Conservation (phyloP, 1,140 invertebrate genomes). For the Steinernema feltiae region DNA sequence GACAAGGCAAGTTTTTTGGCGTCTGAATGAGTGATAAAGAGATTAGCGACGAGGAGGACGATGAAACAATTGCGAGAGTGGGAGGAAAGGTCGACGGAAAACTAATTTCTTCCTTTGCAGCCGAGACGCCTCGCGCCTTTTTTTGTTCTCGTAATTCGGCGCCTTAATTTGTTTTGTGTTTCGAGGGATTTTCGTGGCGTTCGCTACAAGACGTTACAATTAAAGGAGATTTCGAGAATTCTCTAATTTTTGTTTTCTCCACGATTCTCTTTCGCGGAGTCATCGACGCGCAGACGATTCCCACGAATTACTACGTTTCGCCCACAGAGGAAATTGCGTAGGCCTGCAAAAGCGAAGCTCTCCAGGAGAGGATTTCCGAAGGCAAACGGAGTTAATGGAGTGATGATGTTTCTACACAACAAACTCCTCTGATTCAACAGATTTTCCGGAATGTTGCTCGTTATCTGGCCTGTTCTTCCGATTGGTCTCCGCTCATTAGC, state of each 20-base stretch:
- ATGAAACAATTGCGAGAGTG: not conserved
- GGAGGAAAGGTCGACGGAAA: no score
- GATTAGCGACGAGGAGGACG: not conserved
- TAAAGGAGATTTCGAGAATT: no score
- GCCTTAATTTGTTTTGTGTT: no score
- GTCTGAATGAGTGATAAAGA: not conserved
- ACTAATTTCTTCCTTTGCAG: no score
- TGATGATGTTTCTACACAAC: constrained; percentile 3
- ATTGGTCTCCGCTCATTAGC: no score
- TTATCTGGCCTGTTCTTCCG: not conserved
- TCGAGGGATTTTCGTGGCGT: no score
- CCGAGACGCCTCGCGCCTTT: no score
- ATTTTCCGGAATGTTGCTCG: not conserved
- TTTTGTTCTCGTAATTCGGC: no score
- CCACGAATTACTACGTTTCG: not conserved
- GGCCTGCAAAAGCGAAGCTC: not conserved
- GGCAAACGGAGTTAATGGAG: not conserved
- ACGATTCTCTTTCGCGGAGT: no score
- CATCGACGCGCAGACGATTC: not conserved
- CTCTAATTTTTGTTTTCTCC: no score
- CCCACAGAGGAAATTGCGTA: not conserved
- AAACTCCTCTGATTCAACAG: not conserved
- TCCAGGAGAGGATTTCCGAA: constrained; percentile 10
- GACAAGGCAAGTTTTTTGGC: not conserved
- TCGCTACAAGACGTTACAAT: no score